These are phyloP conservation scores for Pomacea maculata DNA, from an alignment of 1,140 invertebrate species.

Conservation along the genomic window DNA sequence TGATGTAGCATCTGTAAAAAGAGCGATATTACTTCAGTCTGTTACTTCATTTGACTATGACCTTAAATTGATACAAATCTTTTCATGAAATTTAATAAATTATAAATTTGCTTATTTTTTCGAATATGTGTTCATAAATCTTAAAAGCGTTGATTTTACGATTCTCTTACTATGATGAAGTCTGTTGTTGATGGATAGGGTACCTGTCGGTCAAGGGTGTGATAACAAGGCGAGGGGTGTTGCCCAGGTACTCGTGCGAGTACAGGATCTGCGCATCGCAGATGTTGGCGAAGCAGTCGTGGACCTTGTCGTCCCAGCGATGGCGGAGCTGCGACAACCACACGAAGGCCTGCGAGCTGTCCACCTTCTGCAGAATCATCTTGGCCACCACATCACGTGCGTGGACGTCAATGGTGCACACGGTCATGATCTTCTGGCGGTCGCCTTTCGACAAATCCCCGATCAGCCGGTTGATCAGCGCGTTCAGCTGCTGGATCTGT, in stretches of 20 bases:
- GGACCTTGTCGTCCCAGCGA: constrained; percentile 87
- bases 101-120: background rate
- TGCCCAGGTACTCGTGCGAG: constrained; percentile 94
- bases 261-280: constrained; percentile 92
- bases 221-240: constrained; percentile 92
- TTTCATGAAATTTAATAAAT: background rate
- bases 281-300: constrained; percentile 95
- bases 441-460: constrained; percentile 89
- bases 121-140: no score
- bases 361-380: constrained; percentile 87
- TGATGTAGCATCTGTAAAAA: constrained; percentile 85
- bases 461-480: constrained; percentile 86
- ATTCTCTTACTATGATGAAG: no score
- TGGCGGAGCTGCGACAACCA: constrained; percentile 96
- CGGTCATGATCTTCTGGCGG: constrained; percentile 97
- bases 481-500: constrained; percentile 86
- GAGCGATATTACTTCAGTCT: background rate
- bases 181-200: background rate
- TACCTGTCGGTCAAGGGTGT: constrained; percentile 92
- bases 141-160: no score
- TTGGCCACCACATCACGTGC: constrained; percentile 93
- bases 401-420: constrained; percentile 95
- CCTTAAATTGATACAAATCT: background rate
- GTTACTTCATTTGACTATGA: background rate
- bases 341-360: constrained; percentile 89